Base-by-base conservation (phyloP, 1,140 invertebrate genomes). In the Teleopsis dalmanni region DNA sequence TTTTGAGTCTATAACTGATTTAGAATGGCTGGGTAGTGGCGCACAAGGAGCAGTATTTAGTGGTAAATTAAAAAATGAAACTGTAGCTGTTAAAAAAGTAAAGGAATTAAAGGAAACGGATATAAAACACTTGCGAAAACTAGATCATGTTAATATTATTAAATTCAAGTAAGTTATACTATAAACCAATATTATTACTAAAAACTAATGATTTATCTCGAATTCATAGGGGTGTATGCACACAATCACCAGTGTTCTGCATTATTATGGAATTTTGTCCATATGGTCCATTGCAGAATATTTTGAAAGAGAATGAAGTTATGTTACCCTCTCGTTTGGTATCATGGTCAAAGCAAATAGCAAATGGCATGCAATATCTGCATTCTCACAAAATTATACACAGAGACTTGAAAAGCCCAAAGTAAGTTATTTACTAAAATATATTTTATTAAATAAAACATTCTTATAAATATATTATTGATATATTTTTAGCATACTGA, bases 221-320 rank as follows among this genome's bases (percentile, higher is more conserved):
- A 23, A 37, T 45, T 51, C 35, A 4, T 73, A 87, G 87, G 61
- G 95, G 93, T 34, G 87, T 96, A 6, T 96, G 91, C 65, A 95
- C 88, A 1, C 84, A 93, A 65, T 80, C 89, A n/a, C 93, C 92
- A 3, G 88, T 86, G 60, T 96, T 87, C 66, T 96, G 93, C 71
- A 91, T 99, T 56, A 83, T 98, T 16, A 99, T 99, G 95, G 95
- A 98, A 70, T 98, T 84, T 72, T 98, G 95, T 70, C 91, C 92
- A 3, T 90, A 91, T 66, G 95, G 95, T 10, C 88, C 92, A 27
- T 76, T 99, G 14, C 96, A 94, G 65, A 89, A 95, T 64, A 79
- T 95, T 54, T 75, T 98, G 6, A 85, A 85, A 47, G 83, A 85
- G 47, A 84, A 66, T 75, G 74, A 87, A 58, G 79, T 82, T 48